Evolutionary conservation across 92 coral and sea anemone species (phyloP), one percentile per base, ranked within the genome.

Genomic region (Zoanthus gigantus): DNA sequence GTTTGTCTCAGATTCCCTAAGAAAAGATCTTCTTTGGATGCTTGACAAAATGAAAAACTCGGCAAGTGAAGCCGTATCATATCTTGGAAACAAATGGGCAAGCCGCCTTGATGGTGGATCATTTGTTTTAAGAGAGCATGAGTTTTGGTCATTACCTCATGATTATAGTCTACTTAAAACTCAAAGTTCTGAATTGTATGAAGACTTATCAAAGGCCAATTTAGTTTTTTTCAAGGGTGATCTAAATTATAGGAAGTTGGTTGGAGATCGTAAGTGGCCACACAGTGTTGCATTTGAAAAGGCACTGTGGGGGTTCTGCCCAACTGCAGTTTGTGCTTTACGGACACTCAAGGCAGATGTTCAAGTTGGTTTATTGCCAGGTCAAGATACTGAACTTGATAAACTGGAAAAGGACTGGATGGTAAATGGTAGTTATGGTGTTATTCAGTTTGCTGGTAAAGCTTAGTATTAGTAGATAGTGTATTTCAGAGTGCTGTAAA

Each of bases 191-290:
- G 98, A 95, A n/a, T 72, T 97, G 73, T 97, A 97, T 72, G 78
- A 84, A 0, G 98, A 94, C 54, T 77, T 97, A 71, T 73, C 98
- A 52, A 79, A 89, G 63, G 91, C 99, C 4, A 97, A 95, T 89
- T 66, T 97, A 13, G 86, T 97, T 31, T 91, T 97, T 73, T 97
- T 97, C 67, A 97, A 97, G 83, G 99, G 99, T 9, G 99, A 97
- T 86, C 87, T 97, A 87, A 97, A 94, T 87, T 97, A 97, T 83
- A 94, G 99, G 31, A 97, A 97, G 83, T 87, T 97, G 84, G 98
- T 95, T 11, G 98, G 99, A 57, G 99, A 97, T 78, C 92, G 98
- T 4, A 95, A 95, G 82, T 97, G 99, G 99, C 94, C 93, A 29
- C 94, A 91, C 83, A 95, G 97, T 30, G 92, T 93, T 0, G 92